Conservation (phyloP, 2,888 invertebrate genomes). For the Plusia festucae region DNA sequence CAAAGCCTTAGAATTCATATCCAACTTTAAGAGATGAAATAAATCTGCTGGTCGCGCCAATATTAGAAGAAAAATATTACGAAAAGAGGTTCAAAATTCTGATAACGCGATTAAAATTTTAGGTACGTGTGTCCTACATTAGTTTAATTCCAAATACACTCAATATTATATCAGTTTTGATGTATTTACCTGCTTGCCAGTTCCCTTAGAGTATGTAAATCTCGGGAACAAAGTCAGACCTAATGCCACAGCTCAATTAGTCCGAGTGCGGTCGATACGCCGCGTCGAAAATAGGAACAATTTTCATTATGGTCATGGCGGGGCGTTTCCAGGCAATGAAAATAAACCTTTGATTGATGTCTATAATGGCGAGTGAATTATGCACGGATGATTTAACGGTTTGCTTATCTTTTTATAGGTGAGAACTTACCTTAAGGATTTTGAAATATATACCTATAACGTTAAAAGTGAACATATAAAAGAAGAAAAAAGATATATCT, state of each 20-base stretch:
- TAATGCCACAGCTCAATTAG: slow-evolving; percentile 57
- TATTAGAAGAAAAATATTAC: background rate
- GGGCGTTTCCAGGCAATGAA: slow-evolving; percentile 37
- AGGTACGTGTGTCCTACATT: background rate
- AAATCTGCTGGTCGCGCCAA: background rate
- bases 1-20: background rate
- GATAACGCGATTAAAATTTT: background rate
- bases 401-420: slow-evolving; percentile 8
- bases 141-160: background rate
- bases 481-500: no score
- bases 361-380: slow-evolving; percentile 42
- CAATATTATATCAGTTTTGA: background rate
- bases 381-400: slow-evolving; percentile 35
- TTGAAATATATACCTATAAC: no score
- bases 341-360: slow-evolving; percentile 29
- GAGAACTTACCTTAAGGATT: background rate
- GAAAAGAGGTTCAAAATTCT: background rate
- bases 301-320: slow-evolving; percentile 51
- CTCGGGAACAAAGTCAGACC: slow-evolving; percentile 25
- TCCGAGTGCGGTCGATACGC: slow-evolving; percentile 50
- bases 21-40: background rate
- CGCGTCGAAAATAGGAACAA: slow-evolving; percentile 46
- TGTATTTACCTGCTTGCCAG: background rate
- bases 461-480: no score
- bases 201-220: slow-evolving; percentile 34